Evolutionary conservation across 2,113 vertebrate genomes (phyloP).

Genomic region (Brachirus orientalis): DNA sequence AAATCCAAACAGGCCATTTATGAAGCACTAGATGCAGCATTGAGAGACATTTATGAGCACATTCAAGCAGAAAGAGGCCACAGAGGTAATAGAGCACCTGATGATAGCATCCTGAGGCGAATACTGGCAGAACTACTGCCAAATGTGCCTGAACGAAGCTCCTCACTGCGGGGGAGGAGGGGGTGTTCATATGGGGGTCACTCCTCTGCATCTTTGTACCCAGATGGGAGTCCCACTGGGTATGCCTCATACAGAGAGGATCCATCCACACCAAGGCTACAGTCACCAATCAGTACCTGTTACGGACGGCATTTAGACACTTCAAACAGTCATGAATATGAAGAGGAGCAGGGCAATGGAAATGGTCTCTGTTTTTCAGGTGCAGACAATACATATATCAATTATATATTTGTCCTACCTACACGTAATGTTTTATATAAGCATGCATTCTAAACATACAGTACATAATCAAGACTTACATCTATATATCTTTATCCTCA

Average conservation of each 20-base stretch:
- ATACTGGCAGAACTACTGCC: slow-evolving; percentile 96
- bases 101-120: slow-evolving; percentile 92
- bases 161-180: slow-evolving; percentile 85
- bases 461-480: background rate
- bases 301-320: slow-evolving; percentile 85
- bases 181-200: slow-evolving; percentile 72
- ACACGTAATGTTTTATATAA: slow-evolving; percentile 5
- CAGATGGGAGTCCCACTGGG: slow-evolving; percentile 78
- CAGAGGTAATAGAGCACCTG: slow-evolving; percentile 84
- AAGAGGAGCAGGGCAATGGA: slow-evolving; percentile 81
- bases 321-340: slow-evolving; percentile 83
- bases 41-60: slow-evolving; percentile 97
- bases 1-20: slow-evolving; percentile 91
- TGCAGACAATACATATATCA: slow-evolving; percentile 78
- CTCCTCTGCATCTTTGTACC: slow-evolving; percentile 63
- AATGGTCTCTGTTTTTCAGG: slow-evolving; percentile 90
- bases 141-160: slow-evolving; percentile 94
- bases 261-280: slow-evolving; percentile 74
- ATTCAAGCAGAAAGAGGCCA: slow-evolving; percentile 92
- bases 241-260: slow-evolving; percentile 82
- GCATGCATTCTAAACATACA: too few relatives aligned
- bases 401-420: slow-evolving; percentile 10
- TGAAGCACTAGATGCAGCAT: slow-evolving; percentile 93
- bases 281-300: slow-evolving; percentile 90
- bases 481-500: slow-evolving; percentile 10